Percentiles rank a stretch among this genome's conserved stretches.
Evolutionary conservation across 2,888 invertebrate genomes (phyloP).

Genomic region (Drosophila conformis): DNA sequence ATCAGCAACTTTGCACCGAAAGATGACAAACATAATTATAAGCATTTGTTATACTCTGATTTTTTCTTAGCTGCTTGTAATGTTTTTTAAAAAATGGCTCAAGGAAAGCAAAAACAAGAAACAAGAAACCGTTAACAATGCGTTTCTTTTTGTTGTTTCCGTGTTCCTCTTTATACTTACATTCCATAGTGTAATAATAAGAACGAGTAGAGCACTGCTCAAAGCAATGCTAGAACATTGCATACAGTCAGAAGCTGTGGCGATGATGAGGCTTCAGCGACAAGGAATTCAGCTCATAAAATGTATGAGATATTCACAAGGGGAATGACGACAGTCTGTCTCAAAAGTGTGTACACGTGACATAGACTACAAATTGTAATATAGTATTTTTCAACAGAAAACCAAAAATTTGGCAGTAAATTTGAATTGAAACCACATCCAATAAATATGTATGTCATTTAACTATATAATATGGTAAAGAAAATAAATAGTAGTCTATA

Average conservation of each 20-base stretch:
- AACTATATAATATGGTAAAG: conserved; percentile 28
- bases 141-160: conserved; percentile 28
- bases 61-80: conserved; percentile 9
- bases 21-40: conserved; percentile 36
- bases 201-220: conserved; percentile 15
- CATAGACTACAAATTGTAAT: conserved; percentile 9
- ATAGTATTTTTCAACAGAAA: conserved; percentile 7
- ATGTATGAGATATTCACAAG: conserved; percentile 36
- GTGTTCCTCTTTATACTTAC: conserved; percentile 61
- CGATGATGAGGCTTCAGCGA: conserved; percentile 39
- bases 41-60: conserved; percentile 17
- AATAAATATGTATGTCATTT: conserved; percentile 2
- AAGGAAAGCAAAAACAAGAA: conserved; percentile 40
- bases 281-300: conserved; percentile 42
- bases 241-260: conserved; percentile 43
- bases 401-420: not conserved
- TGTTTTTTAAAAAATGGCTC: conserved; percentile 36
- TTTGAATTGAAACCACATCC: conserved; percentile 4
- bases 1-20: conserved; percentile 34
- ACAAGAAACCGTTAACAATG: conserved; percentile 23
- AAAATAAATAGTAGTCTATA: conserved; percentile 30
- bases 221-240: conserved; percentile 43
- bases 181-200: conserved; percentile 61
- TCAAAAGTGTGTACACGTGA: conserved; percentile 25
- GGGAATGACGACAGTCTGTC: conserved; percentile 18